These are phyloP conservation scores for Caerostris extrusa DNA, from an alignment of 1,140 invertebrate species.

Conservation along the genomic window DNA sequence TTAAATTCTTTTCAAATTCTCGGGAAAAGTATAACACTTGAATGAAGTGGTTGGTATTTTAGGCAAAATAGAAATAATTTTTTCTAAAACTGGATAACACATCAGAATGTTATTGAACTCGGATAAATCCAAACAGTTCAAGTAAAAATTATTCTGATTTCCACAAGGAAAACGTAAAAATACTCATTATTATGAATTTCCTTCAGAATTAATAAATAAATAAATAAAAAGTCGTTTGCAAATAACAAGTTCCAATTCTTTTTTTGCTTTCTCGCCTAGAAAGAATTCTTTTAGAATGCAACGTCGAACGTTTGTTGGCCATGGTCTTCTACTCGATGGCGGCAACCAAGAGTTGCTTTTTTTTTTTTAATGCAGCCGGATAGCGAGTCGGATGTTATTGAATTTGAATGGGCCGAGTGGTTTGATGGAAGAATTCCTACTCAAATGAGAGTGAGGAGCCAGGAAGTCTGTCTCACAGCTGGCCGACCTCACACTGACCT, in stretches of 20 bases:
- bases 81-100: too few species aligned
- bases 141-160: not conserved
- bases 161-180: too few species aligned
- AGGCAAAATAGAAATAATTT: too few species aligned
- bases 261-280: not conserved
- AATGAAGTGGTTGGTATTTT: too few species aligned
- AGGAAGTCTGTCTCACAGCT: constrained; percentile 61
- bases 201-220: too few species aligned
- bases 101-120: too few species aligned
- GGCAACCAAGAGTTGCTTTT: not conserved
- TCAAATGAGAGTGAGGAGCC: constrained; percentile 35
- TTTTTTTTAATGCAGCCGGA: constrained; percentile 4
- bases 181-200: too few species aligned
- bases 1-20: too few species aligned
- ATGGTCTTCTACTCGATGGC: not conserved
- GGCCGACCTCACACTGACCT: constrained; percentile 48
- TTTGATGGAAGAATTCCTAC: constrained; percentile 39
- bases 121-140: not conserved
- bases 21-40: too few species aligned
- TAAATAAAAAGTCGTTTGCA: not conserved
- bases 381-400: constrained; percentile 27
- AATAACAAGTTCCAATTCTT: not conserved
- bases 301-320: not conserved
- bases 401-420: constrained; percentile 16
- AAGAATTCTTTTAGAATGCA: not conserved